Base-by-base conservation (phyloP, 92 coral and sea anemone genomes). In the Phenganax marumi region DNA sequence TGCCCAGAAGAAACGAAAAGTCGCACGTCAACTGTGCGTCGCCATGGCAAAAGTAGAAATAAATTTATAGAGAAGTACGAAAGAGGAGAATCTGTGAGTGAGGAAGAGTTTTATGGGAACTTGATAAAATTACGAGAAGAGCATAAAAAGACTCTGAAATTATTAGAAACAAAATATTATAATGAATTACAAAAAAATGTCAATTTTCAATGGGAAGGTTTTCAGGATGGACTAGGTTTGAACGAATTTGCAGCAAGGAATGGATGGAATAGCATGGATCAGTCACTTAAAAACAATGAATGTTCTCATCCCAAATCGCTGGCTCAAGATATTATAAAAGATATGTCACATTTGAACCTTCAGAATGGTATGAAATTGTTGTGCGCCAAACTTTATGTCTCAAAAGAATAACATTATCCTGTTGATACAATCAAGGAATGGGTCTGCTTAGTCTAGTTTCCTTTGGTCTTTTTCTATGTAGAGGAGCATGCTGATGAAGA, bases 121-220 rank as follows among this genome's bases (percentile, higher is more conserved):
- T 81, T 95, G 54, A 43, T 95, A 52, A 87, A 92, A 10, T 76
- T 95, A 76, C 91, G 89, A 71, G 88, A 85, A 79, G 98, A 95
- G 25, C 98, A 95, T 70, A 91, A 92, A 79, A 95, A 85, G 84
- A 92, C 97, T 60, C 79, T 95, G 53, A 92, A 95, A 52, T 80
- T 90, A 16, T 86, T 95, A 19, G 98, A 95, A 76, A 93, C 89
- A 58, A 86, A 86, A 84, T 95, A 95, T 75, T 92, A 92, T 73
- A 73, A 85, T 6, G 96, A 95, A 57, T 85, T 88, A 33, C 91
- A 86, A 64, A 95, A 88, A 73, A 88, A 85, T 52, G 43, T 0
- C 19, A 63, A 72, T 62, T 78, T 78, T 50, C 83, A 78, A 50
- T 78, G 83, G 83, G 56, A 78, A 46, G 83, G 83, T 61, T 78